Base-by-base conservation (phyloP, 1,140 invertebrate genomes). In the Thereuonema tuberculata region DNA sequence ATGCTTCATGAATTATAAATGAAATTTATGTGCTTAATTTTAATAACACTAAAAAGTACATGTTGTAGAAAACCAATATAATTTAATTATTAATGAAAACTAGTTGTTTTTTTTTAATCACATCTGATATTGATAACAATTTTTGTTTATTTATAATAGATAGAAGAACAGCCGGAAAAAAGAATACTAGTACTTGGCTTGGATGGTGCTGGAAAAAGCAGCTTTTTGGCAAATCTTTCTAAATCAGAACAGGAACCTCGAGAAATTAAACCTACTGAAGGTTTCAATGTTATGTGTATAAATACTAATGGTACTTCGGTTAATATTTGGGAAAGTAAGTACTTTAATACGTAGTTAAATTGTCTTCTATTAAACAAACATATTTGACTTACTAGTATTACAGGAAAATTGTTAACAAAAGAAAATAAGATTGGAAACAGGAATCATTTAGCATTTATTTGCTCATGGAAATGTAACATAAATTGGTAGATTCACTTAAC, bases 291-390 rank as follows among this genome's bases (percentile, higher is more conserved):
- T 23, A 58, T 58, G 56, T 48, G 43, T 25, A 20, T 58, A 56
- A 3, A 58, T 20, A 48, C 56, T 5, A 9, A 43, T 3, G 56
- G 56, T 56, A 25, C 46, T 9, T 9, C 56, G 14, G 21, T 58
- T 21, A 58, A 58, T 26, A 55, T 58, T n/a, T 58, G 56, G 56
- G 56, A 58, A 58, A 48, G 56, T 58, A 46, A 58, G 46, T 37
- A 37, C 31, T n/a, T n/a, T n/a, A n/a, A n/a, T n/a, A n/a, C n/a
- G n/a, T n/a, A n/a, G n/a, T n/a, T n/a, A n/a, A n/a, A n/a, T 20
- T 14, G 14, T 20, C n/a, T 46, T 46, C 14, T 14, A 46, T 46
- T 14, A 14, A 14, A n/a, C n/a, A 46, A 14, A 46, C n/a, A 46
- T 46, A 46, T 46, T 46, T 46, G 43, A 46, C n/a, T 46, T 46